phyloP scores from a whole-genome alignment of 2,888 invertebrate species.

The Lathronympha strigana region DNA sequence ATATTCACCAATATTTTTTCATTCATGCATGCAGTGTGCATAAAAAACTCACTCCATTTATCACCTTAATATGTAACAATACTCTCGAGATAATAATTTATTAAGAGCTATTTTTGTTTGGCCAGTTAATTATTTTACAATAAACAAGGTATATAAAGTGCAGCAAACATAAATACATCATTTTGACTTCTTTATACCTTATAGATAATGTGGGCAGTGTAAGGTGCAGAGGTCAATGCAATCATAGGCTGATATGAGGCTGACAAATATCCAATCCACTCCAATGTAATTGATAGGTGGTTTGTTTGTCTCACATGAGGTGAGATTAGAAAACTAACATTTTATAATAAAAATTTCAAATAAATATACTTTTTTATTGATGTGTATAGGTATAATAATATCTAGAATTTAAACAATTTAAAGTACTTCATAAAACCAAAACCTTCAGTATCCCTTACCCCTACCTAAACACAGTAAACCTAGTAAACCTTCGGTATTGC shows the following conservation, averaged over 20 bases:
- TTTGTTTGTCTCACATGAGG: conserved; percentile 23
- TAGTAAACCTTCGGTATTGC: too few species aligned
- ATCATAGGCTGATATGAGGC: conserved; percentile 73
- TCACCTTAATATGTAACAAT: conserved; percentile 45
- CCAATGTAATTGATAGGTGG: conserved; percentile 34
- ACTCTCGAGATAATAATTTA: conserved; percentile 8
- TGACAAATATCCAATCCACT: conserved; percentile 67
- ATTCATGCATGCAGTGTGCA: conserved; percentile 30
- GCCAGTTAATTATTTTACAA: conserved; percentile 7
- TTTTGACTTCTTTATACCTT: conserved; percentile 77
- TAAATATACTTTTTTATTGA: neutral
- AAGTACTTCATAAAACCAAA: too few species aligned
- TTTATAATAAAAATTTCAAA: neutral
- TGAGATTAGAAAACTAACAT: conserved; percentile 18
- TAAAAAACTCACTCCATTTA: conserved; percentile 47
- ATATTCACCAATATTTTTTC: too few species aligned
- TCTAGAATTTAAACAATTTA: neutral
- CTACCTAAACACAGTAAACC: too few species aligned
- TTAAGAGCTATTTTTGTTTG: conserved; percentile 25
- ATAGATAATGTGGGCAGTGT: conserved; percentile 68
- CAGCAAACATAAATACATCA: conserved; percentile 66
- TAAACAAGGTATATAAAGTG: conserved; percentile 36
- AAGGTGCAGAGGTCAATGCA: conserved; percentile 76
- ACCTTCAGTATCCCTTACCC: too few species aligned
- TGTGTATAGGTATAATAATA: neutral